phyloP scores from a whole-genome alignment of 2,113 vertebrate species.

The Mystacornis crossleyi region DNA sequence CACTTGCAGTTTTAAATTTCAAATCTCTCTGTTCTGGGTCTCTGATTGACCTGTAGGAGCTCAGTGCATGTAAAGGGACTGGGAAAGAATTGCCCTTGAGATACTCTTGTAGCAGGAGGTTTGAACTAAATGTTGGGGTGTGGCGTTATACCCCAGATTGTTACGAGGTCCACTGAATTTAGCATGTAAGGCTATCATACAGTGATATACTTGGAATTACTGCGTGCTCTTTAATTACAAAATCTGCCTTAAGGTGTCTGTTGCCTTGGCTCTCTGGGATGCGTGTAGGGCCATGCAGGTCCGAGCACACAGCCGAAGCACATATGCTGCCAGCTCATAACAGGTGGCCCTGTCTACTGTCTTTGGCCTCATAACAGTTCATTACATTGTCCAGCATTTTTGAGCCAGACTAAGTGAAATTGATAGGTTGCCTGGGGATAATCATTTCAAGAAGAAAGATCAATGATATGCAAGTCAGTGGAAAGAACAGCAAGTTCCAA shows the following conservation, averaged over 20 bases:
- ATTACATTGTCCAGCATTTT: conserved; percentile 27
- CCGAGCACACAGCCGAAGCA: background rate
- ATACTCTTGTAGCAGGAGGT: background rate
- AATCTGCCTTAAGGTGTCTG: background rate
- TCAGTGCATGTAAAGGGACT: background rate
- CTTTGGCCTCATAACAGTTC: background rate
- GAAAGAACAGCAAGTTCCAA: conserved; percentile 13
- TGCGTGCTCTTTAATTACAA: background rate
- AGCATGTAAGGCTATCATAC: background rate
- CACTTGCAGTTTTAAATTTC: background rate
- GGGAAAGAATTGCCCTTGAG: background rate
- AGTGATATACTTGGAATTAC: background rate
- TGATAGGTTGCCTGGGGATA: conserved; percentile 36
- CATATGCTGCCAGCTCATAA: background rate
- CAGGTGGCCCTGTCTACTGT: conserved; percentile 1
- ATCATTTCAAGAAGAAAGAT: conserved; percentile 48
- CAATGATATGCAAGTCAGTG: conserved; percentile 12
- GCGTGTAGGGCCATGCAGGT: background rate
- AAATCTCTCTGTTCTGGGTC: background rate
- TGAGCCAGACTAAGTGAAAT: conserved; percentile 40
- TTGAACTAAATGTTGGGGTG: background rate
- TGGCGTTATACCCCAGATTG: background rate
- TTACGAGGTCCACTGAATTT: background rate
- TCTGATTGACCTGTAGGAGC: background rate
- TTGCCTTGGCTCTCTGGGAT: background rate